Percentiles rank a stretch among this genome's conserved stretches.
These are phyloP conservation scores for Trochalopteron elliotii DNA, from an alignment of 2,113 vertebrate species.

Conservation along the genomic window DNA sequence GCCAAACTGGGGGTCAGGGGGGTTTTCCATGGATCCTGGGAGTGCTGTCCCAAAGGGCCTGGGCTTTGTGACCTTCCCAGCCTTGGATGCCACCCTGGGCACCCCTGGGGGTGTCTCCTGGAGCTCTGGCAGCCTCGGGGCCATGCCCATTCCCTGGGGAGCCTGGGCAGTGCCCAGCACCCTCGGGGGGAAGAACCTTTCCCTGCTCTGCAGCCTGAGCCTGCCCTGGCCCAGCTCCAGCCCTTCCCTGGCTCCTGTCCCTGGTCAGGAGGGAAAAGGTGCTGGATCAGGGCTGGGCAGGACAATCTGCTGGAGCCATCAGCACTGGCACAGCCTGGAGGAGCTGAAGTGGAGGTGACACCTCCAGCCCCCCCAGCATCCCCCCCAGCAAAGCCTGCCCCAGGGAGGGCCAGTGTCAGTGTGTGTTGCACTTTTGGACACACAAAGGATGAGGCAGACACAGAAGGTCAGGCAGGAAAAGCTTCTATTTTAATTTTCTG, in stretches of 20 bases:
- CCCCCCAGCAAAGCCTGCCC: rapidly evolving
- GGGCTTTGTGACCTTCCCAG: not conserved
- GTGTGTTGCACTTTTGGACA: too few relatives aligned
- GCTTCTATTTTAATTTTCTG: too few relatives aligned
- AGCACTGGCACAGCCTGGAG: not conserved
- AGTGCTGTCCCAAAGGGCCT: not conserved
- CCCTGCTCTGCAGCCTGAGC: not conserved
- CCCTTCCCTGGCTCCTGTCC: not conserved
- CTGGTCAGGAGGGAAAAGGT: not conserved
- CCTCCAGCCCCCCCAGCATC: not conserved
- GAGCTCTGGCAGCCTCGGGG: not conserved
- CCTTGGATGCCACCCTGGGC: not conserved
- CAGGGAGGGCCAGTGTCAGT: rapidly evolving
- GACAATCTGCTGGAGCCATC: not conserved
- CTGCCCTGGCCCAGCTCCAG: not conserved
- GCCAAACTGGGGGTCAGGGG: too few relatives aligned
- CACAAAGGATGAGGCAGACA: too few relatives aligned
- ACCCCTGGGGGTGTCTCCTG: not conserved
- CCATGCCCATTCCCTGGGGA: not conserved
- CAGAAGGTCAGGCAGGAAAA: too few relatives aligned
- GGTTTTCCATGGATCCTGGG: not conserved
- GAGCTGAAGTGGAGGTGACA: not conserved
- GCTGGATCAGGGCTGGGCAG: not conserved
- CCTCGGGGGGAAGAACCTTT: not conserved
- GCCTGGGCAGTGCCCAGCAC: not conserved